Conservation (phyloP, 2,113 vertebrate species). For the Nannobrachium achirus region DNA sequence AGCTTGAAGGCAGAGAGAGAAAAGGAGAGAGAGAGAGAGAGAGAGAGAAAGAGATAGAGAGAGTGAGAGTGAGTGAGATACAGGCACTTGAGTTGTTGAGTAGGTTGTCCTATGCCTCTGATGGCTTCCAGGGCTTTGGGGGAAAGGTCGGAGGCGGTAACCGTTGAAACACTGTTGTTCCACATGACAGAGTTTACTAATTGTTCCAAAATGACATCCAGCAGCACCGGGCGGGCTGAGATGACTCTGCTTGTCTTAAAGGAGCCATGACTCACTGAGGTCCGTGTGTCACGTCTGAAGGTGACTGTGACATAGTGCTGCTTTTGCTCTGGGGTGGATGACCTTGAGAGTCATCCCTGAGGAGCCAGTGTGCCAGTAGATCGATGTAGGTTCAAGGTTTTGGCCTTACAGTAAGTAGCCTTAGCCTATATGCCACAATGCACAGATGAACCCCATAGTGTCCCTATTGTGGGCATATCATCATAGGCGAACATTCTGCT, state of each 20-base stretch:
- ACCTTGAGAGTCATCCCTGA: constrained; percentile 60
- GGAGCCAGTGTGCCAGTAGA: constrained; percentile 17
- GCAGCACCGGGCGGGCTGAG: constrained; percentile 25
- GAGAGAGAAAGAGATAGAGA: constrained; percentile 16
- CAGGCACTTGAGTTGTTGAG: constrained; percentile 36
- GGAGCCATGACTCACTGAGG: constrained; percentile 44
- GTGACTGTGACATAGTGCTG: constrained; percentile 10
- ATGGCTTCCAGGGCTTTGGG: constrained; percentile 58
- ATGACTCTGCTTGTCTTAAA: constrained; percentile 43
- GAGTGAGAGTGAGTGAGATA: constrained; percentile 14
- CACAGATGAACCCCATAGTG: too few relatives aligned
- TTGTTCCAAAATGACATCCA: constrained; percentile 56
- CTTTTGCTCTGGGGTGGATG: constrained; percentile 12
- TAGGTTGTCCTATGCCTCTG: constrained; percentile 19
- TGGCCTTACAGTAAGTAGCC: too few relatives aligned
- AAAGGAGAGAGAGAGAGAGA: constrained; percentile 9
- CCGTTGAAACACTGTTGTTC: constrained; percentile 65
- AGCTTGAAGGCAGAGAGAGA: constrained; percentile 16
- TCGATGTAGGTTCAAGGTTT: too few relatives aligned
- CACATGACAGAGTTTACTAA: constrained; percentile 70
- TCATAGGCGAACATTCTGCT: too few relatives aligned
- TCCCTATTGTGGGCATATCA: too few relatives aligned
- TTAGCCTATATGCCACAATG: too few relatives aligned
- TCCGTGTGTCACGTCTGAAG: constrained; percentile 42
- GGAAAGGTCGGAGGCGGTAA: constrained; percentile 63